Conservation (phyloP, 2,797 vertebrate species). For the Microcaecilia unicolor region DNA sequence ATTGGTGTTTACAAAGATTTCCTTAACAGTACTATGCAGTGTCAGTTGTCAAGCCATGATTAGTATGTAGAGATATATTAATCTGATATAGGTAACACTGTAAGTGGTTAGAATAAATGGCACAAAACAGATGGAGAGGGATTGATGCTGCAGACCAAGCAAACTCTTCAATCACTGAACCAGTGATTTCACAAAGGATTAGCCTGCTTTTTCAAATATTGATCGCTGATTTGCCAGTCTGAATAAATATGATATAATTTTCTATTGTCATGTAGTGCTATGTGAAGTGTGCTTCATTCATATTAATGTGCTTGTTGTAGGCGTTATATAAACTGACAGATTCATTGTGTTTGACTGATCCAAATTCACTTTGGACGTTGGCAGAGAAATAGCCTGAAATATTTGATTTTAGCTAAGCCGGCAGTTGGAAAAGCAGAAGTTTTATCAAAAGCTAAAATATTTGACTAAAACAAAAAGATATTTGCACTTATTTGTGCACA, state of each 20-base stretch:
- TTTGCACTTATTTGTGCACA: no score
- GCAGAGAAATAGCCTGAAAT: no score
- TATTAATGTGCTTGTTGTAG: conserved; percentile 58
- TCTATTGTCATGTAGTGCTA: conserved; percentile 34
- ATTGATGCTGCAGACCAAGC: conserved; percentile 70
- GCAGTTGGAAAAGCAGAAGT: no score
- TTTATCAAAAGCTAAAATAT: no score
- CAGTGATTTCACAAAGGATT: conserved; percentile 71
- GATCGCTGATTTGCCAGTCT: conserved; percentile 66
- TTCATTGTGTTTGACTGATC: conserved; percentile 45
- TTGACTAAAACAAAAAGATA: no score
- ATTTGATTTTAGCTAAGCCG: no score
- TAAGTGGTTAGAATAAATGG: conserved; percentile 60
- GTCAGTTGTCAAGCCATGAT: conserved; percentile 59
- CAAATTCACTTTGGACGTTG: no score
- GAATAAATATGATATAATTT: conserved; percentile 51
- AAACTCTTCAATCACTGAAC: conserved; percentile 69
- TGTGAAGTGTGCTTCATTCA: conserved; percentile 55
- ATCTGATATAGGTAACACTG: conserved; percentile 48
- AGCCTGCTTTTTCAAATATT: conserved; percentile 69
- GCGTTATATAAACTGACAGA: conserved; percentile 54
- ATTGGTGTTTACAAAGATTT: conserved; percentile 62
- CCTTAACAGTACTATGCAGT: conserved; percentile 51
- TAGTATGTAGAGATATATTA: conserved; percentile 51
- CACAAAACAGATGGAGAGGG: conserved; percentile 70